Evolutionary conservation across 2,797 vertebrate genomes (phyloP).

Genomic region (Geotrypetes seraphini): DNA sequence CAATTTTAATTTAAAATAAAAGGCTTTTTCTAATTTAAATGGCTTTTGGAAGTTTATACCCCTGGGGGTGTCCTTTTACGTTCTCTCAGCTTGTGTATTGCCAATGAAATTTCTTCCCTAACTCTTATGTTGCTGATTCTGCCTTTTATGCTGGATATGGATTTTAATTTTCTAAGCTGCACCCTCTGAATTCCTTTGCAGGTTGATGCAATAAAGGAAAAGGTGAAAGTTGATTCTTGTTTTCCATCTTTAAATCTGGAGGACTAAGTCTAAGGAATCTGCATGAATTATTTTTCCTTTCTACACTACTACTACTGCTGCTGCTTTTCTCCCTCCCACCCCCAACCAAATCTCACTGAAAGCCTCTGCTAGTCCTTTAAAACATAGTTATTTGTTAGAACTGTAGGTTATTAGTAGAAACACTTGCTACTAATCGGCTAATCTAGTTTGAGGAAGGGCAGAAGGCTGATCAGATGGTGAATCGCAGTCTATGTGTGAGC

Average conservation of each 20-base stretch:
- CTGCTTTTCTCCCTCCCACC: slow-evolving; percentile 65
- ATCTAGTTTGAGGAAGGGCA: slow-evolving; percentile 45
- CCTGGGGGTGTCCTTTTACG: slow-evolving; percentile 16
- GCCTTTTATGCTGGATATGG: slow-evolving; percentile 73
- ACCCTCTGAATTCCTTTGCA: slow-evolving; percentile 88
- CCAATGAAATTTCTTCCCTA: slow-evolving; percentile 53
- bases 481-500: slow-evolving; percentile 50
- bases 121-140: slow-evolving; percentile 78
- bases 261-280: slow-evolving; percentile 83
- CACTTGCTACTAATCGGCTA: slow-evolving; percentile 59
- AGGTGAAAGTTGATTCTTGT: slow-evolving; percentile 95
- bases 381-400: slow-evolving; percentile 55
- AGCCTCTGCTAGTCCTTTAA: slow-evolving; percentile 71
- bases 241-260: slow-evolving; percentile 96
- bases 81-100: slow-evolving; percentile 34
- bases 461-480: slow-evolving; percentile 58
- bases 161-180: slow-evolving; percentile 90
- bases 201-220: slow-evolving; percentile 90
- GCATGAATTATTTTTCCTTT: slow-evolving; percentile 72
- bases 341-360: slow-evolving; percentile 67
- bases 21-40: background rate
- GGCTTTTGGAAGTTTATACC: slow-evolving; percentile 1
- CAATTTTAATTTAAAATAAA: background rate
- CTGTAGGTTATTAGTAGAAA: slow-evolving; percentile 57
- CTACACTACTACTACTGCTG: slow-evolving; percentile 66